These are phyloP conservation scores for Lepus europaeus DNA, from an alignment of 2,113 vertebrate species.

Conservation along the genomic window DNA sequence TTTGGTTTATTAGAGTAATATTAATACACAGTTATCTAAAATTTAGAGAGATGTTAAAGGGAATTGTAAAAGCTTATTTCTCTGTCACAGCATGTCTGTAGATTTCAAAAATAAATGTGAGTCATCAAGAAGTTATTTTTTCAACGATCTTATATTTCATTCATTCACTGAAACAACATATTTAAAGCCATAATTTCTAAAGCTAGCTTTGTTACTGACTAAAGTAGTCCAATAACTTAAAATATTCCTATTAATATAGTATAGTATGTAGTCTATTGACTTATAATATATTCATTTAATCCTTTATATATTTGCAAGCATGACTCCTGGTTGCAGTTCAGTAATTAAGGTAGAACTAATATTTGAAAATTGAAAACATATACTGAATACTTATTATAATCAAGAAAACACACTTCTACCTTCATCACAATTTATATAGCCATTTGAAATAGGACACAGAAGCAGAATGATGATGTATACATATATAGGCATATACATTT, in stretches of 20 bases:
- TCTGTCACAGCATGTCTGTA: constrained; percentile 47
- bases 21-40: constrained; percentile 38
- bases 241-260: neutral
- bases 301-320: neutral
- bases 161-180: constrained; percentile 54
- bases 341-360: neutral
- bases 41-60: constrained; percentile 20
- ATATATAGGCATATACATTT: neutral
- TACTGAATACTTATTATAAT: constrained; percentile 14
- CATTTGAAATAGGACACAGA: constrained; percentile 23
- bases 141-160: constrained; percentile 55
- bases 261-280: neutral
- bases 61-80: constrained; percentile 57
- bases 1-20: constrained; percentile 43
- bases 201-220: constrained; percentile 31
- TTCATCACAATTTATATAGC: neutral
- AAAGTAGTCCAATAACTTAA: constrained; percentile 34
- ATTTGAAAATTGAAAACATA: neutral
- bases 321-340: neutral
- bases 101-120: constrained; percentile 65
- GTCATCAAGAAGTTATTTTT: constrained; percentile 54
- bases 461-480: neutral
- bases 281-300: neutral
- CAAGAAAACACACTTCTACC: neutral
- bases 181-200: constrained; percentile 12